A percentile compares a stretch with the other conserved stretches of the same genome.
Conservation (phyloP, 2,797 vertebrate species). For the Cuculus canorus region DNA sequence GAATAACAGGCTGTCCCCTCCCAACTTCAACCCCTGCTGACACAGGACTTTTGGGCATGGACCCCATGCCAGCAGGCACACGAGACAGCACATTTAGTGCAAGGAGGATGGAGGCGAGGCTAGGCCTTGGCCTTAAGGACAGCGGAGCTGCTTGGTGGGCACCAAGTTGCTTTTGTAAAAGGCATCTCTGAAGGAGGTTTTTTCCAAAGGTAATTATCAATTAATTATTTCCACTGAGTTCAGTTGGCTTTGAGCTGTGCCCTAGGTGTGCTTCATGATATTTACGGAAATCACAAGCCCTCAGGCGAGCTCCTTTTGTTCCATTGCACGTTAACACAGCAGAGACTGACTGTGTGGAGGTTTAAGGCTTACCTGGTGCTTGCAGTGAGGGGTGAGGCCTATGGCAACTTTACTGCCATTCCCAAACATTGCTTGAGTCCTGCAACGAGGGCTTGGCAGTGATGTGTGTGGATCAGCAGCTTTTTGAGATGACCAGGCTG, state of each 20-base stretch:
- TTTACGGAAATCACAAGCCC: not conserved
- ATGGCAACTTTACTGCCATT: accelerated
- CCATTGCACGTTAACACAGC: not conserved
- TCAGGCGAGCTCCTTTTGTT: not conserved
- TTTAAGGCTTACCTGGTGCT: not conserved
- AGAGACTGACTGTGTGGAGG: not conserved
- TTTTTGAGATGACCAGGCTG: not conserved
- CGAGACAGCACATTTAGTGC: not conserved
- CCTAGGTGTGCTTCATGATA: accelerated
- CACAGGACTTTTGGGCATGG: not conserved
- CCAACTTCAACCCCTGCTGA: not conserved
- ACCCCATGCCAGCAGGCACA: not conserved
- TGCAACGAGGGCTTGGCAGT: not conserved
- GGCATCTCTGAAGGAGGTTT: not conserved
- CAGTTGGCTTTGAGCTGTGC: not conserved
- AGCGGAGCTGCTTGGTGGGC: not conserved
- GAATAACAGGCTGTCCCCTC: not conserved
- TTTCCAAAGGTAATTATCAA: not conserved
- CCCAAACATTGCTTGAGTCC: not conserved
- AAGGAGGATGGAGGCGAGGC: not conserved
- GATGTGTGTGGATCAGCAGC: not conserved
- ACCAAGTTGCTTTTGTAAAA: not conserved
- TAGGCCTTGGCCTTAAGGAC: not conserved
- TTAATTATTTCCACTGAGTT: not conserved
- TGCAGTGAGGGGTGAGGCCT: not conserved